Evolutionary conservation across 2,888 invertebrate genomes (phyloP), one percentile per base, ranked within the genome.

Genomic region (Leptopterna dolabrata): DNA sequence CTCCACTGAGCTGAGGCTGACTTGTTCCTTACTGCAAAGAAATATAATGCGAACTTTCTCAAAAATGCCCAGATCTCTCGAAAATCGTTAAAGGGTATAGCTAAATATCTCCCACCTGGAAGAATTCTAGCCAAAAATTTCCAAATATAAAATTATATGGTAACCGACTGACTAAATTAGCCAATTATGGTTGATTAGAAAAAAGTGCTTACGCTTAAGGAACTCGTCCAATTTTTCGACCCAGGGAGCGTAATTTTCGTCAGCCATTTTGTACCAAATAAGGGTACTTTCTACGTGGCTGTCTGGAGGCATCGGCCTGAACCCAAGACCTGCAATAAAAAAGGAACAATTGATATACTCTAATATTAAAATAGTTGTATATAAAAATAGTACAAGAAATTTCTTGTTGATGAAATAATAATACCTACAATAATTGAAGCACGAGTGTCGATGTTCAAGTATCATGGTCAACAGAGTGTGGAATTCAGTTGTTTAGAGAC

Each of bases 201-300:
- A 9, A 73, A n/a, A 70, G 24, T 88, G 91, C 94, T 94, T 93
- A 98, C 98, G 93, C 91, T 94, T 93, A 90, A 98, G 93, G 92
- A 96, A 98, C 80, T 93, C 92, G 90, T 95, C 94, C 90, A 97
- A 94, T 92, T 95, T 95, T 84, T 93, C 93, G 90, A 95, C 95
- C 97, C 97, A 97, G 91, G 95, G 95, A 90, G 95, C 93, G 91
- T 95, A 95, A 92, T 97, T 97, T 91, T 94, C 94, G 91, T 95
- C 95, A 90, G 94, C 94, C 89, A 95, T 94, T 92, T 95, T 96
- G 94, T 98, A 99, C 96, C 98, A 97, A 93, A 99, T 96, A 91
- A 99, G 94, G 89, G 99, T 99, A 92, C 98, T 98, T 92, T 98
- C 98, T 90, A 98, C 97, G 92, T 97, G 97, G 88, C 95, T 94